Conservation (phyloP, 35 echinoderm and acorn worm species). For the Ophiothrix spiculata region DNA sequence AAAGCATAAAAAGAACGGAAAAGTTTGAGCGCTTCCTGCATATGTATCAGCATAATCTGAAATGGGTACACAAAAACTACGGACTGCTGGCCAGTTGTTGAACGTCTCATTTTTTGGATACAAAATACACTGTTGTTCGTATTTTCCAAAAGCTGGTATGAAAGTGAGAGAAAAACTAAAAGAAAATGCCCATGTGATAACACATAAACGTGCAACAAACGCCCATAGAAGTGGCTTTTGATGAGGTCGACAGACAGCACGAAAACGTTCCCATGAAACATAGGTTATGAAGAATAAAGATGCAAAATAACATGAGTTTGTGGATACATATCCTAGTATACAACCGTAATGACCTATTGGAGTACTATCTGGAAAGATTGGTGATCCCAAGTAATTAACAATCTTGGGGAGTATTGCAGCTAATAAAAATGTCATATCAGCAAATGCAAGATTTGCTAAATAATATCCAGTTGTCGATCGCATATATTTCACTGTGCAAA, state of each 20-base stretch:
- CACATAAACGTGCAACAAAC: not conserved
- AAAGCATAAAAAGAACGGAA: not conserved
- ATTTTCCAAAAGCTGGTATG: not conserved
- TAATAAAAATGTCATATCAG: conserved; percentile 53
- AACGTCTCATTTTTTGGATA: not conserved
- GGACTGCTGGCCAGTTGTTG: not conserved
- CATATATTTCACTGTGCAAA: conserved; percentile 43
- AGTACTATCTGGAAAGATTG: conserved; percentile 36
- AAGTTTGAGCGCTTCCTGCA: not conserved
- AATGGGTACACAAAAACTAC: not conserved
- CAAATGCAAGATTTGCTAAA: conserved; percentile 53
- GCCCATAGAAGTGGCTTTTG: not conserved
- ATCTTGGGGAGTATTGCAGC: conserved; percentile 45
- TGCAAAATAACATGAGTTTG: conserved; percentile 40
- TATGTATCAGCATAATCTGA: not conserved
- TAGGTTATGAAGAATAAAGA: conserved; percentile 45
- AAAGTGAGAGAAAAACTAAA: not conserved
- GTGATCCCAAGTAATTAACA: conserved; percentile 33
- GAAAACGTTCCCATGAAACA: conserved; percentile 47
- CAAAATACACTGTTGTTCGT: not conserved
- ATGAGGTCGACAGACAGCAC: conserved; percentile 40
- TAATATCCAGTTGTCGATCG: conserved; percentile 52
- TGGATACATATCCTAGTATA: conserved; percentile 35
- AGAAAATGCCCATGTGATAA: not conserved
- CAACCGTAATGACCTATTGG: conserved; percentile 43